Conservation (phyloP, 2,888 invertebrate genomes). For the Clitarchus hookeri region DNA sequence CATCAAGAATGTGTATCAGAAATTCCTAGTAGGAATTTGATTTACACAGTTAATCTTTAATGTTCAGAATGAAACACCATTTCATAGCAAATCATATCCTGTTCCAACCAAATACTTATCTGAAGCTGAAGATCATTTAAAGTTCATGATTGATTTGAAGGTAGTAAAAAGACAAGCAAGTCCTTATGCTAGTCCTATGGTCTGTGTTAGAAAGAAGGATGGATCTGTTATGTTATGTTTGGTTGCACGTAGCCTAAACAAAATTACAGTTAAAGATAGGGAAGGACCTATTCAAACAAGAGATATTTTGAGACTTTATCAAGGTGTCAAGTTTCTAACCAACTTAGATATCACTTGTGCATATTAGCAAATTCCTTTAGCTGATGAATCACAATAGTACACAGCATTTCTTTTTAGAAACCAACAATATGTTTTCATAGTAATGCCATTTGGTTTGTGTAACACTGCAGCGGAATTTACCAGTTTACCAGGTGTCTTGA, state of each 20-base stretch:
- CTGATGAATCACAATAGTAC: slow-evolving; percentile 34
- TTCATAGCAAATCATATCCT: not conserved
- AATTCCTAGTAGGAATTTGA: not conserved
- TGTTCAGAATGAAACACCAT: not conserved
- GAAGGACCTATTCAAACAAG: slow-evolving; percentile 38
- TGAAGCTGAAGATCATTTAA: not conserved
- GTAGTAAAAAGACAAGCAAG: not conserved
- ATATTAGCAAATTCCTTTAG: slow-evolving; percentile 42
- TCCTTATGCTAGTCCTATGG: not conserved
- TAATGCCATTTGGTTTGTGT: slow-evolving; percentile 39
- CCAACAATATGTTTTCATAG: slow-evolving; percentile 36
- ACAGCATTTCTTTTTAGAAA: slow-evolving; percentile 40
- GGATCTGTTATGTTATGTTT: slow-evolving; percentile 33
- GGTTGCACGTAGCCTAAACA: slow-evolving; percentile 34
- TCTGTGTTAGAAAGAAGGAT: slow-evolving; percentile 38
- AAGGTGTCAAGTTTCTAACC: slow-evolving; percentile 31
- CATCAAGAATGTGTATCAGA: not conserved
- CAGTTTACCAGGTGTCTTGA: slow-evolving; percentile 5
- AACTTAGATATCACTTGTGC: slow-evolving; percentile 38
- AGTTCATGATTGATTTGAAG: not conserved
- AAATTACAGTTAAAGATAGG: slow-evolving; percentile 35
- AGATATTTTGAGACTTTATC: slow-evolving; percentile 34
- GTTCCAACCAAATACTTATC: not conserved
- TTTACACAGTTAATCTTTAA: not conserved
- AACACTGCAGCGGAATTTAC: slow-evolving; percentile 21